phyloP scores from a whole-genome alignment of 2,113 vertebrate species.

The Pogona vitticeps region DNA sequence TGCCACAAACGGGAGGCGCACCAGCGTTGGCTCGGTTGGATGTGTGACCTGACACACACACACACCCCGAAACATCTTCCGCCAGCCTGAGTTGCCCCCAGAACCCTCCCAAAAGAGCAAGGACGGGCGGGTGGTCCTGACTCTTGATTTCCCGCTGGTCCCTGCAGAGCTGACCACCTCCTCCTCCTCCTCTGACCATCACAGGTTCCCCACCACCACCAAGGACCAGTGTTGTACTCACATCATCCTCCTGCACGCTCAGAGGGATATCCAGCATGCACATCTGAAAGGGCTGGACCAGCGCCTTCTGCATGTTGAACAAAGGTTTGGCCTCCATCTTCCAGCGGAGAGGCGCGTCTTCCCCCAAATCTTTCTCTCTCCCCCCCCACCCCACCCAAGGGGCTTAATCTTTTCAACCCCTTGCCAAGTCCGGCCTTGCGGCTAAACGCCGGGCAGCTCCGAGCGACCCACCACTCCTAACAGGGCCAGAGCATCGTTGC shows the following conservation, averaged over 20 bases:
- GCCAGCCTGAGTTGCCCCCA: no score
- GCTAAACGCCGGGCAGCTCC: neutral
- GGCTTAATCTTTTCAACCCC: neutral
- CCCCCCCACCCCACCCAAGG: constrained; percentile 24
- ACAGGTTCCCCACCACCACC: fast-evolving
- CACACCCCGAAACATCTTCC: no score
- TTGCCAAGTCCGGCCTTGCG: neutral
- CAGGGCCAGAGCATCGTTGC: constrained; percentile 51
- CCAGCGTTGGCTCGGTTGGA: no score
- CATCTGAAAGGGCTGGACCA: constrained; percentile 85
- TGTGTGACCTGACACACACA: no score
- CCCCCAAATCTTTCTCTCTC: no score
- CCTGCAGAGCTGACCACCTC: neutral
- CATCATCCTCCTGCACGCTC: constrained; percentile 84
- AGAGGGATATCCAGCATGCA: constrained; percentile 88
- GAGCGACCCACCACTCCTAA: neutral
- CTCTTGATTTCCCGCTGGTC: no score
- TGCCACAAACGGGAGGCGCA: no score
- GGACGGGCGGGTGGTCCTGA: no score
- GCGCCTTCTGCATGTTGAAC: constrained; percentile 87
- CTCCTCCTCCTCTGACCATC: neutral
- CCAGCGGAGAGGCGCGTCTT: no score
- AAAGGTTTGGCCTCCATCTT: constrained; percentile 84
- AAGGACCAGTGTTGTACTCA: constrained; percentile 69
- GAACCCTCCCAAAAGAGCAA: no score